These are phyloP conservation scores for Gopherus flavomarginatus DNA, from an alignment of 2,113 vertebrate genomes.

Conservation along the genomic window DNA sequence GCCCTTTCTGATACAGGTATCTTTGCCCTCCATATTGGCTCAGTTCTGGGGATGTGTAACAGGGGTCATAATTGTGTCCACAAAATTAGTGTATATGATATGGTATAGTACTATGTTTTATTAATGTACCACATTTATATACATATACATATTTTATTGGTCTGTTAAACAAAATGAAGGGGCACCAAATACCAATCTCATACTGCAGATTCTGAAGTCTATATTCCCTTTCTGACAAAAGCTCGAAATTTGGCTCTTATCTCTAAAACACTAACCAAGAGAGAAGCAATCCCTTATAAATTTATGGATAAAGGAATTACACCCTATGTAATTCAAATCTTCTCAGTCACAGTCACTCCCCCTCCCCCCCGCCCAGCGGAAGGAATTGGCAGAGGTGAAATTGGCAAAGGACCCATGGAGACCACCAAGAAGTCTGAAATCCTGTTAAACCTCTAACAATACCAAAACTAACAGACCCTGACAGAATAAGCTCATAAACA, in stretches of 20 bases:
- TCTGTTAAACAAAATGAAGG: background rate
- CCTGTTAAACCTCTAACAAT: slow-evolving; percentile 77
- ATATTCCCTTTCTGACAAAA: background rate
- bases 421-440: slow-evolving; percentile 75
- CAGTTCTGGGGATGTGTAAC: background rate
- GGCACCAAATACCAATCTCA: background rate
- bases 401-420: slow-evolving; percentile 57
- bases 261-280: slow-evolving; percentile 3
- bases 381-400: slow-evolving; percentile 39
- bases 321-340: slow-evolving; percentile 58
- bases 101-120: background rate
- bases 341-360: slow-evolving; percentile 42
- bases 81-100: background rate
- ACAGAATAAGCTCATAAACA: slow-evolving; percentile 61
- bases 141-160: background rate
- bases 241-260: background rate
- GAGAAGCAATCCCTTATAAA: background rate
- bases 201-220: background rate
- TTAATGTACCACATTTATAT: background rate
- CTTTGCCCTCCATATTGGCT: background rate
- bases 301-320: slow-evolving; percentile 58
- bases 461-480: slow-evolving; percentile 73
- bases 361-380: background rate
- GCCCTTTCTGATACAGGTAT: background rate
- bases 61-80: too few relatives aligned